Evolutionary conservation across 2,797 vertebrate genomes (phyloP).

Genomic region (Poliocrania exsul): DNA sequence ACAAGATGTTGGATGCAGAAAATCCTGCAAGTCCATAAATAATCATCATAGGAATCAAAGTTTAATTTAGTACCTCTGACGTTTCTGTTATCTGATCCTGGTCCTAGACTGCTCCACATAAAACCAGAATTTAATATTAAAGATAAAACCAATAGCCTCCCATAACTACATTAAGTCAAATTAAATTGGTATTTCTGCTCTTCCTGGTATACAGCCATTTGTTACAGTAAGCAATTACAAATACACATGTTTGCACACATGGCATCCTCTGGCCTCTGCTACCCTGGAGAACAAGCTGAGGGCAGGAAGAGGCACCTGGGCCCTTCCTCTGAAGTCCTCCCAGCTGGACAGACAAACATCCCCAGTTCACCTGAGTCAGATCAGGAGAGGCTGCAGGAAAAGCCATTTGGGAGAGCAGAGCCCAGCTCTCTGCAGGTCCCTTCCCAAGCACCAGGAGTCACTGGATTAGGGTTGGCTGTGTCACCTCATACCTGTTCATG

Average conservation of each 20-base stretch:
- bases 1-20: not conserved
- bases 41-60: not conserved
- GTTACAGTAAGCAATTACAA: not conserved
- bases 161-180: conserved; percentile 13
- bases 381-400: not conserved
- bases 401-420: fast-evolving
- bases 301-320: not conserved
- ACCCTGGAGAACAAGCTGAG: fast-evolving
- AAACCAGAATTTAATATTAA: not conserved
- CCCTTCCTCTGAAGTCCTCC: fast-evolving
- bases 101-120: not conserved
- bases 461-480: fast-evolving
- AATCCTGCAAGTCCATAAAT: not conserved
- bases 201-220: not conserved
- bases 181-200: conserved; percentile 18
- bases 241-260: no score
- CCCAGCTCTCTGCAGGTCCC: fast-evolving
- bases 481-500: fast-evolving
- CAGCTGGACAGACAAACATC: fast-evolving
- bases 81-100: not conserved
- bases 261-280: not conserved
- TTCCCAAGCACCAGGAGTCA: fast-evolving
- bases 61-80: not conserved
- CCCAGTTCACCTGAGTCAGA: not conserved
- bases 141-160: conserved; percentile 29